Evolutionary conservation across 1,140 invertebrate species (phyloP).

Genomic region (Caerostris extrusa): DNA sequence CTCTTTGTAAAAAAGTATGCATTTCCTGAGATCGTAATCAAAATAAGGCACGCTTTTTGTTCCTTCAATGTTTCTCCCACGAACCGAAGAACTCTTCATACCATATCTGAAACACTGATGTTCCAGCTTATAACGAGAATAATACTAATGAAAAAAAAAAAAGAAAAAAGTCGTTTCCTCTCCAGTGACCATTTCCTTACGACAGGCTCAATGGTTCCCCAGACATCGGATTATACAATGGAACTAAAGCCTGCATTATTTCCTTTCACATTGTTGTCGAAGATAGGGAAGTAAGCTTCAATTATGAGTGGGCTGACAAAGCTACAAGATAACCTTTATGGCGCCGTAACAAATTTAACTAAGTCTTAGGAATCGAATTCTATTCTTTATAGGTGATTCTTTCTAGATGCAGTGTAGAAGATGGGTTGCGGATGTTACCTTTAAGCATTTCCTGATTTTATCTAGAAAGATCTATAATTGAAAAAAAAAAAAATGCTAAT

Average conservation of each 20-base stretch:
- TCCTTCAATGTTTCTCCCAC: not conserved
- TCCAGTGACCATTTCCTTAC: conserved; percentile 29
- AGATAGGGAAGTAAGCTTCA: conserved; percentile 35
- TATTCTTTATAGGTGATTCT: not conserved
- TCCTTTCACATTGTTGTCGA: not conserved
- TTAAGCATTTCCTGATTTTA: not conserved
- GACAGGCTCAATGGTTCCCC: conserved; percentile 1
- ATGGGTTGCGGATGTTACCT: not conserved
- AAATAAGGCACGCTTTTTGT: not conserved
- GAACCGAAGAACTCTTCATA: conserved; percentile 27
- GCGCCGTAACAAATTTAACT: not conserved
- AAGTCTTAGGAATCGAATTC: not conserved
- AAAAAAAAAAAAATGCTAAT: not conserved
- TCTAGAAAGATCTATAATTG: not conserved
- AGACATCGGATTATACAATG: conserved; percentile 14
- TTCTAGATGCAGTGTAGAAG: not conserved
- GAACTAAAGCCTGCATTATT: conserved; percentile 5
- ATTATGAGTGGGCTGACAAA: conserved; percentile 34
- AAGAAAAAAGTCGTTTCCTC: conserved; percentile 31
- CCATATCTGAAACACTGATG: not conserved
- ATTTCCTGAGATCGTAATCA: conserved; percentile 14
- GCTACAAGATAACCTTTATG: conserved; percentile 29
- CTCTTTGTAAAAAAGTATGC: not conserved
- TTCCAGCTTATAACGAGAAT: not conserved
- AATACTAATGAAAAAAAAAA: not conserved